Conservation (phyloP, 2,888 invertebrate genomes). For the Hecatera dysodea region DNA sequence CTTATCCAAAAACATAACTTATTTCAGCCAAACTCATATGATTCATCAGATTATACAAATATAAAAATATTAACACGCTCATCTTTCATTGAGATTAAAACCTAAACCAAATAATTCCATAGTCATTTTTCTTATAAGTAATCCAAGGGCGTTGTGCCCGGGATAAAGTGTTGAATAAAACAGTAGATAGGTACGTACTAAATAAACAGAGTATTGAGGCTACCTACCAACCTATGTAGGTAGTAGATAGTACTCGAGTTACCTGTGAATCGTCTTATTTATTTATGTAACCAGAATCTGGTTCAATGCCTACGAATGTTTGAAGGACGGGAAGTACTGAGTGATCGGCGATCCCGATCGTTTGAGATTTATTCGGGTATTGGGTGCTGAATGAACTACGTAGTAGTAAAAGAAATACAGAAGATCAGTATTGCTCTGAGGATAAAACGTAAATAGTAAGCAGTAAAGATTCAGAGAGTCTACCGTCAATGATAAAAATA, state of each 20-base stretch:
- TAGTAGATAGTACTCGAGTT: conserved; percentile 26
- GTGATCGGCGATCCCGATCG: conserved; percentile 12
- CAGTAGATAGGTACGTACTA: conserved; percentile 55
- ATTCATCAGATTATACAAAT: not conserved
- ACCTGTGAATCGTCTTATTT: conserved; percentile 52
- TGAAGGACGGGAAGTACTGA: conserved; percentile 32
- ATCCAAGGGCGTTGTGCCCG: conserved; percentile 49
- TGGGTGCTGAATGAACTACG: conserved; percentile 19
- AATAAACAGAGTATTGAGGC: conserved; percentile 65
- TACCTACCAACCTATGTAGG: conserved; percentile 30
- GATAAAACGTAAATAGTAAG: conserved; percentile 8
- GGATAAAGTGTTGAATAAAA: conserved; percentile 62
- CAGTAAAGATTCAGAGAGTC: conserved; percentile 2
- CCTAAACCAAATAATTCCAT: conserved; percentile 37
- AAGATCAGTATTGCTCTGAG: conserved; percentile 1
- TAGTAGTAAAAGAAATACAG: not conserved
- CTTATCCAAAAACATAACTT: not conserved
- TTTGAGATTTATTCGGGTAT: conserved; percentile 23
- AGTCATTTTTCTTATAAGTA: conserved; percentile 47
- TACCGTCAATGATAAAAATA: not conserved
- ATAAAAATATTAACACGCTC: not conserved
- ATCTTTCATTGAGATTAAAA: conserved; percentile 41
- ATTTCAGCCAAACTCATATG: not conserved
- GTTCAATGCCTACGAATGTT: conserved; percentile 27
- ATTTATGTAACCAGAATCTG: conserved; percentile 53